These are phyloP conservation scores for Aptenodytes forsteri DNA, from an alignment of 2,113 vertebrate species.

Conservation along the genomic window DNA sequence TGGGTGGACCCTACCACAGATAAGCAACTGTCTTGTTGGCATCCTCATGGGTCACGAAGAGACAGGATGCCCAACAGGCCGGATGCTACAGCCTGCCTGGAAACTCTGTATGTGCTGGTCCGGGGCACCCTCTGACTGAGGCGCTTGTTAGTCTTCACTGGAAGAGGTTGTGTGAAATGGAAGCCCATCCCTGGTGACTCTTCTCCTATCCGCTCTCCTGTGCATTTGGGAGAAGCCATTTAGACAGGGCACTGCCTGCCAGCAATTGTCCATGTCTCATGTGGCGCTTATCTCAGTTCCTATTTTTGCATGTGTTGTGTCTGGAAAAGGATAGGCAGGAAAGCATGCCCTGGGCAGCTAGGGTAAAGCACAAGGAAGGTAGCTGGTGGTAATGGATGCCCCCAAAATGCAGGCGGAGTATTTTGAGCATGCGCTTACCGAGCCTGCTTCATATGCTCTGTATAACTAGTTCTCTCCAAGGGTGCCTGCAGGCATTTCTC, in stretches of 20 bases:
- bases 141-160: rapidly evolving
- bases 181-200: not conserved
- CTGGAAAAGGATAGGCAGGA: not conserved
- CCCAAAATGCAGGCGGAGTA: not conserved
- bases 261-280: not conserved
- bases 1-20: not conserved
- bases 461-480: not conserved
- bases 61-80: not conserved
- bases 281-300: not conserved
- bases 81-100: not conserved
- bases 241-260: not conserved
- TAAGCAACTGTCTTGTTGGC: not conserved
- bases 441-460: not conserved
- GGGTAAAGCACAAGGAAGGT: not conserved
- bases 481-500: not conserved
- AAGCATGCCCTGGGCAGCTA: not conserved
- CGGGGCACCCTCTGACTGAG: not conserved
- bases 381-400: not conserved
- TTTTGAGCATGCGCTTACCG: not conserved
- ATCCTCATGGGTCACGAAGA: not conserved
- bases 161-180: not conserved
- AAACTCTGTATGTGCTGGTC: not conserved
- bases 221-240: not conserved
- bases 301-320: not conserved
- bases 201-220: not conserved